Percentiles rank a stretch among this genome's conserved stretches.
Evolutionary conservation across 2,888 invertebrate genomes (phyloP).

Genomic region (Biston stratarius): DNA sequence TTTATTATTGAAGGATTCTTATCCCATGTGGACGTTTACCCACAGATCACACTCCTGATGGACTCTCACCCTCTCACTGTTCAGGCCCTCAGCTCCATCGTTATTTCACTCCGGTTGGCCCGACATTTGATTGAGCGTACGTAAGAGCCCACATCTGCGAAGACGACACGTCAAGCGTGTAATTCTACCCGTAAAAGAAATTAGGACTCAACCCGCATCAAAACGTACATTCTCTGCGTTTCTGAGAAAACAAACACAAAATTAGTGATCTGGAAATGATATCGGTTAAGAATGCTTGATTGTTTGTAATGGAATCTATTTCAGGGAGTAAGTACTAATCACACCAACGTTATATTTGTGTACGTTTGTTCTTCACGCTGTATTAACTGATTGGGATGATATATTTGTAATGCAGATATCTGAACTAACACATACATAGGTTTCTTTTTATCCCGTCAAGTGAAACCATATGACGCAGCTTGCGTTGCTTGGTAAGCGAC

Average conservation of each 20-base stretch:
- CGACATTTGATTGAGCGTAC: constrained; percentile 22
- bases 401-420: too few species aligned
- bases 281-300: constrained; percentile 16
- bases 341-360: too few species aligned
- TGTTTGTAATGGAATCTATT: constrained; percentile 1
- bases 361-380: too few species aligned
- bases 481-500: too few species aligned
- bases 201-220: constrained; percentile 22
- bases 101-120: constrained; percentile 11
- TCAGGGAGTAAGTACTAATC: neutral
- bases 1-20: neutral
- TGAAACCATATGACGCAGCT: too few species aligned
- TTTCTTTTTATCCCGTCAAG: too few species aligned
- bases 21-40: neutral
- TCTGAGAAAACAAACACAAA: constrained; percentile 29
- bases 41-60: constrained; percentile 1
- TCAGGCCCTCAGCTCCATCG: constrained; percentile 6
- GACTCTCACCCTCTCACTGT: too few species aligned
- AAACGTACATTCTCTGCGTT: constrained; percentile 23
- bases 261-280: constrained; percentile 29
- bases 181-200: constrained; percentile 23
- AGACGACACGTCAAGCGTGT: constrained; percentile 15
- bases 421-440: too few species aligned
- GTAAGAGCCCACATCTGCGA: constrained; percentile 2
- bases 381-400: too few species aligned